Evolutionary conservation across 2,113 vertebrate species (phyloP), one percentile per base, ranked within the genome.

Genomic region (Cololabis saira): DNA sequence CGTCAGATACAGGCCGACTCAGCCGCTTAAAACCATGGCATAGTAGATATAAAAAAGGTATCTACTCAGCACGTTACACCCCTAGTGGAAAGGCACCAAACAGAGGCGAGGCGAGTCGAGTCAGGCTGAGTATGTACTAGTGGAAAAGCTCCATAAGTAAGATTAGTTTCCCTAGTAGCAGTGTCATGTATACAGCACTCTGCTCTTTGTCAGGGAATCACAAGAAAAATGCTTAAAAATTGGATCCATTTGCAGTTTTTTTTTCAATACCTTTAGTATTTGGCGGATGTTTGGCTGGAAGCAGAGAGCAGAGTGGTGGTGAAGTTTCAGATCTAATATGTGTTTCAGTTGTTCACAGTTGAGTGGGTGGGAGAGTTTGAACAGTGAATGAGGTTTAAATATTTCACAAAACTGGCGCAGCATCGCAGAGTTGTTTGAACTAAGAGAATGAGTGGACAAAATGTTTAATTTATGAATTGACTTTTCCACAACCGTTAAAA

Each of bases 401-500:
- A 81, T 71, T 68, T 76, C 61, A 70, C 48, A 42, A 74, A 74
- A 70, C 57, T 43, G 72, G 71, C 45, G 69, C 61, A 2, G 58
- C 2, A 21, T 70, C 69, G 33, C 48, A 6, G 52, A 2, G 62
- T 16, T 77, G 53, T 85, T 80, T 71, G 61, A 78, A 61, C 71
- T 42, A 12, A 45, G 41, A 65, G 61, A 81, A 59, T 71, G 18
- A 11, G 58, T 61, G 61, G 80, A 61, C 67, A 81, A 82, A 67
- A 54, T 45, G 12, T 77, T 80, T 79, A 62, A 80, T 68, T 80
- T 62, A 65, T 53, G 49, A 76, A 49, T 52, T 67, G 76, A 80
- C 59, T 74, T 74, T 61, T 74, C 51, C 13, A 1, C 45, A n/a
- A 37, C 33, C 1, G 50, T 50, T n/a, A 37, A 41, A 70, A 62